These are phyloP conservation scores for Petrolisthes cinctipes DNA, from an alignment of 2,888 invertebrate genomes.

Conservation along the genomic window DNA sequence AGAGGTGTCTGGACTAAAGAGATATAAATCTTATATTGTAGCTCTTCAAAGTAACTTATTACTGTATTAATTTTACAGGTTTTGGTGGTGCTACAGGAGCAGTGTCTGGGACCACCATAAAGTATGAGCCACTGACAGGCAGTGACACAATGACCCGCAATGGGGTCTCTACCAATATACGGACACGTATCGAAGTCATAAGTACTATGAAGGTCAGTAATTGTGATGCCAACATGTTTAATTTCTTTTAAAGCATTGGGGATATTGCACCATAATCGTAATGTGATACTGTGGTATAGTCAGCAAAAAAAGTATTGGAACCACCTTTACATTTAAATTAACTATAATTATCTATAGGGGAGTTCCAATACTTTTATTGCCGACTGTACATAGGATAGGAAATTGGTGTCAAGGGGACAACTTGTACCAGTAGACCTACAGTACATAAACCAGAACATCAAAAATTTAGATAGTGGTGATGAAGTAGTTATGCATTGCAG, in stretches of 20 bases:
- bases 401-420: background rate
- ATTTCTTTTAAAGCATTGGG: background rate
- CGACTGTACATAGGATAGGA: background rate
- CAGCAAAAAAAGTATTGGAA: background rate
- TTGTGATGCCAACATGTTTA: background rate
- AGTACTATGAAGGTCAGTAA: constrained; percentile 64
- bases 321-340: background rate
- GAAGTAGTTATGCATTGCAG: constrained; percentile 72
- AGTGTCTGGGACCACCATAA: constrained; percentile 80
- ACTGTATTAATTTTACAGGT: constrained; percentile 21
- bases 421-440: too few species aligned
- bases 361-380: too few species aligned
- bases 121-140: constrained; percentile 77
- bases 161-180: constrained; percentile 86
- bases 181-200: constrained; percentile 84
- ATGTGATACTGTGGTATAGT: background rate
- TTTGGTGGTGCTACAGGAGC: constrained; percentile 65
- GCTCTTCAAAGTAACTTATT: background rate
- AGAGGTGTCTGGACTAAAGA: too few species aligned
- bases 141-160: constrained; percentile 93
- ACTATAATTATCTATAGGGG: too few species aligned
- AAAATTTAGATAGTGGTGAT: too few species aligned
- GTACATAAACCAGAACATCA: too few species aligned
- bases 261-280: background rate
- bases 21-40: too few species aligned